Base-by-base conservation (phyloP, 2,888 invertebrate genomes). In the Troglohyphantes excavatus region DNA sequence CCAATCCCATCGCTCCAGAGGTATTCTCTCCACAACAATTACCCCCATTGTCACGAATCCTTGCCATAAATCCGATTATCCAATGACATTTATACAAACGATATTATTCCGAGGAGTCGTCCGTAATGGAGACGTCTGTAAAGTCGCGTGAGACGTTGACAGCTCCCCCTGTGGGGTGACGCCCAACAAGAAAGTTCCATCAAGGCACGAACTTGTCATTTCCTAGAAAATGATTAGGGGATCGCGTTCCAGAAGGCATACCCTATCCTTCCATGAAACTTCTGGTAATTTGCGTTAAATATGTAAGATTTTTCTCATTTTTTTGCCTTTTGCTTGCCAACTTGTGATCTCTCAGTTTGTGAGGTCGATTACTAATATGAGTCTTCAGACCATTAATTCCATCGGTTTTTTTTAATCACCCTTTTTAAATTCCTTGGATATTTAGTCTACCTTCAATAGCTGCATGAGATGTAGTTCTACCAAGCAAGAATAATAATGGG, bases 121-220 rank as follows among this genome's bases (percentile, higher is more conserved):
- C n/a, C n/a, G 53, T 17, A 53, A 53, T 53, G n/a, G 53, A 53
- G 53, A 53, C 53, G 53, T 53, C 53, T 5, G 13, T 2, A 13
- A 39, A 39, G 53, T 53, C 53, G 53, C 53, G 53, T 53, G 53
- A 53, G 53, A 53, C 53, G 53, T 17, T 53, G 53, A 53, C 53
- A 53, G 53, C 33, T 33, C 33, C 9, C 33, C 33, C 33, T 9
- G 17, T 17, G n/a, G n/a, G 65, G 83, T 46, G 65, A 73, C 83
- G 83, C 83, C 83, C 73, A 63, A 53, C 9, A 43, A 72, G 19
- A 63, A 73, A 72, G 72, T 53, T 72, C 21, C 5, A 53, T 27
- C 61, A 9, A 39, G 65, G 83, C 73, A 83, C 83, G 83, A 73
- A 83, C 73, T 73, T 83, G 83, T 83, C 82, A 82, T 82, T 76